Conservation (phyloP, 2,797 vertebrate genomes). For the Anguilla obscura region DNA sequence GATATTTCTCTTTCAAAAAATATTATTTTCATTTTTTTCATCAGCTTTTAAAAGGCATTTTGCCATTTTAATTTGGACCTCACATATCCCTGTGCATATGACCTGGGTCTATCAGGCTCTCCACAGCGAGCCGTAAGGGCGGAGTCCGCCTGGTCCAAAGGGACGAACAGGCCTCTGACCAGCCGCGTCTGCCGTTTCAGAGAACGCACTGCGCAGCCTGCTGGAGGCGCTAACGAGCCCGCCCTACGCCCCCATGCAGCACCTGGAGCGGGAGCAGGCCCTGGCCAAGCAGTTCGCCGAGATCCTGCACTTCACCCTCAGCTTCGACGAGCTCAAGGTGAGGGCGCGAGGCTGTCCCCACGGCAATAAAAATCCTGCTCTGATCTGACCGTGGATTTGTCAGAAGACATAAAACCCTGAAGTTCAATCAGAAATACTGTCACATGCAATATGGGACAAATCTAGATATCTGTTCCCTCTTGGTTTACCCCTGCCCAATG, state of each 20-base stretch:
- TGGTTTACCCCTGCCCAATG: neutral
- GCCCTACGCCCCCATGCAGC: constrained; percentile 86
- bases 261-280: constrained; percentile 87
- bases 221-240: constrained; percentile 89
- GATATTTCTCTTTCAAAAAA: neutral
- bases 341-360: constrained; percentile 15
- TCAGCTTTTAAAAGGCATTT: neutral
- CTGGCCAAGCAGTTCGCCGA: constrained; percentile 90
- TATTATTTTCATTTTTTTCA: neutral
- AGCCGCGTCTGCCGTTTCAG: constrained; percentile 56
- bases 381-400: neutral
- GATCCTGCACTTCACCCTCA: constrained; percentile 91
- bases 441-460: neutral
- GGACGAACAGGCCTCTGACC: neutral
- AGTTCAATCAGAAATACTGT: neutral
- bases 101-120: neutral
- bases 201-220: constrained; percentile 86
- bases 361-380: neutral
- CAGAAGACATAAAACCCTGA: neutral
- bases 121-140: neutral
- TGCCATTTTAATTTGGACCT: neutral
- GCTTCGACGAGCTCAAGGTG: constrained; percentile 90
- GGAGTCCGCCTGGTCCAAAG: neutral
- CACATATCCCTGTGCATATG: neutral
- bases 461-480: neutral